Evolutionary conservation across 2,888 invertebrate genomes (phyloP).

Genomic region (Papilio demoleus): DNA sequence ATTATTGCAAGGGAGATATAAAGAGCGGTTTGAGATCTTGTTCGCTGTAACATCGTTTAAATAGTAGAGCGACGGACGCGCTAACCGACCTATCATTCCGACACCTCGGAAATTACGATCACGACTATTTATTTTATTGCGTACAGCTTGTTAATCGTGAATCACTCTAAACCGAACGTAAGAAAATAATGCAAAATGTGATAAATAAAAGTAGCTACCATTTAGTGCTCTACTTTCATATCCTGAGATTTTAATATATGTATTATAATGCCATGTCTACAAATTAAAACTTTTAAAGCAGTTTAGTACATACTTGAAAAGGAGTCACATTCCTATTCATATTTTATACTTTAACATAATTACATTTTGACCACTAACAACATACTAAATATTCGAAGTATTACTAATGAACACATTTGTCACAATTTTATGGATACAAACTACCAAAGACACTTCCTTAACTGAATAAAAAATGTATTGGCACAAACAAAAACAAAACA

Average conservation of each 20-base stretch:
- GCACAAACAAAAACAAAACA: not conserved
- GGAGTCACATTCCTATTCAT: no score
- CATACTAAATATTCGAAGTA: no score
- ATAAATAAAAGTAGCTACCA: not conserved
- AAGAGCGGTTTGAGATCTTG: conserved; percentile 67
- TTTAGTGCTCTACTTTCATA: conserved; percentile 4
- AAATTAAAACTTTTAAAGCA: no score
- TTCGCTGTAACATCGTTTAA: conserved; percentile 68
- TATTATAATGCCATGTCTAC: no score
- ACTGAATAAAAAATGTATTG: not conserved
- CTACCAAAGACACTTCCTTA: not conserved
- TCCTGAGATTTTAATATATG: not conserved
- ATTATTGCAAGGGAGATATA: conserved; percentile 79
- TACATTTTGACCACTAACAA: no score
- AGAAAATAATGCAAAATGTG: conserved; percentile 31
- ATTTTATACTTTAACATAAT: no score
- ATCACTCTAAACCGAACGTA: conserved; percentile 39
- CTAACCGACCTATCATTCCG: conserved; percentile 64
- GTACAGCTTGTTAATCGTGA: conserved; percentile 50
- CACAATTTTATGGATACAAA: not conserved
- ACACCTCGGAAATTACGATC: conserved; percentile 72
- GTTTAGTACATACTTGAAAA: no score
- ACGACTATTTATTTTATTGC: conserved; percentile 65
- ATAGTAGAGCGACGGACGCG: conserved; percentile 64
- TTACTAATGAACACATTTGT: not conserved